Conservation (phyloP, 2,797 vertebrate species). For the Enteromius fasciolatus region DNA sequence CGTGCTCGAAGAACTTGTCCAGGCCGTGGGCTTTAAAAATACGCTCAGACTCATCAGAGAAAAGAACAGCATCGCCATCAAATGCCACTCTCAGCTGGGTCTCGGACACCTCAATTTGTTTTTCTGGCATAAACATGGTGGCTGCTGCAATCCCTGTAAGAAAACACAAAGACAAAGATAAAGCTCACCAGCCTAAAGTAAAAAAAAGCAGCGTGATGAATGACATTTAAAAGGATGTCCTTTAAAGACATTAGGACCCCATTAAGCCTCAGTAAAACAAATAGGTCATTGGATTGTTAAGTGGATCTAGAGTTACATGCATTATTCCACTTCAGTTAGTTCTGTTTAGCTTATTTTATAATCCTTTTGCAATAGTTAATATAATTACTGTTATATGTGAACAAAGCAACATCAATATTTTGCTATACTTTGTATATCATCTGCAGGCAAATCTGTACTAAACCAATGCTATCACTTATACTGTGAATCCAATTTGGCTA, state of each 20-base stretch:
- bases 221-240: constrained; percentile 37
- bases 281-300: constrained; percentile 40
- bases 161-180: constrained; percentile 21
- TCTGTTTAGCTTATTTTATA: background rate
- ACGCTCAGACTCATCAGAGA: constrained; percentile 95
- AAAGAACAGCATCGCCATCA: constrained; percentile 94
- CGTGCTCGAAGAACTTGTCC: constrained; percentile 96
- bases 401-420: background rate
- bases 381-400: background rate
- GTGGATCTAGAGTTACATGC: background rate
- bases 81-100: constrained; percentile 93
- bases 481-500: background rate
- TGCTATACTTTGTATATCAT: background rate
- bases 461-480: background rate
- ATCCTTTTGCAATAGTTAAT: background rate
- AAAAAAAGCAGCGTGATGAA: constrained; percentile 2
- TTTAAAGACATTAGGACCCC: constrained; percentile 24
- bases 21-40: constrained; percentile 95
- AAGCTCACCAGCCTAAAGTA: background rate
- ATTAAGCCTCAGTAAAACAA: constrained; percentile 35
- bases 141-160: constrained; percentile 91
- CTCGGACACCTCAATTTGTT: constrained; percentile 83
- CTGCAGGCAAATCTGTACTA: background rate
- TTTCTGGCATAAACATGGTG: constrained; percentile 93
- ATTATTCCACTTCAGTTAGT: background rate